Percentiles rank a stretch among this genome's conserved stretches.
phyloP scores from a whole-genome alignment of 2,113 vertebrate species.

The Rhipidura dahli region DNA sequence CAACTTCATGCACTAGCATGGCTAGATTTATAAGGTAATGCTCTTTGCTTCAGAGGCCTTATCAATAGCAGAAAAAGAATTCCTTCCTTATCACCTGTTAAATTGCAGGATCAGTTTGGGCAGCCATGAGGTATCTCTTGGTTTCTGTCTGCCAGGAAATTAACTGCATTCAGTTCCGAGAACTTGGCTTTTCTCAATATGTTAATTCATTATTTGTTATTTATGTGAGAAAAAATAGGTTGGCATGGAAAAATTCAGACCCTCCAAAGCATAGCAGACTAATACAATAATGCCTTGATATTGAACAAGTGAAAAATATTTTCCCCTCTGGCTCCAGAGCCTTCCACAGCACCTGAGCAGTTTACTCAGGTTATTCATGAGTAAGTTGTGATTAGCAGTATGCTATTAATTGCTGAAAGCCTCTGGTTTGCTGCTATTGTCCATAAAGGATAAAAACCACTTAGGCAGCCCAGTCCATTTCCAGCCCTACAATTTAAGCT shows the following conservation, averaged over 20 bases:
- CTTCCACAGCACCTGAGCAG: not conserved
- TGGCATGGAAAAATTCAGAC: not conserved
- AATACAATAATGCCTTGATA: not conserved
- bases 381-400: not conserved
- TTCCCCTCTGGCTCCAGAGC: not conserved
- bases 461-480: not conserved
- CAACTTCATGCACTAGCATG: not conserved
- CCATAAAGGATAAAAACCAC: not conserved
- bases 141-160: not conserved
- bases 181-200: not conserved
- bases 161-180: not conserved
- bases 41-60: not conserved
- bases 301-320: not conserved
- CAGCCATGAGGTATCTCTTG: not conserved
- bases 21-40: not conserved
- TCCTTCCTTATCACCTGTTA: not conserved
- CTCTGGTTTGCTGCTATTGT: not conserved
- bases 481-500: not conserved
- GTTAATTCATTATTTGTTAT: not conserved
- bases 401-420: not conserved
- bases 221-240: not conserved
- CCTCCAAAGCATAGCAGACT: not conserved
- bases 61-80: not conserved
- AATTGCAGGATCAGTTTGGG: not conserved
- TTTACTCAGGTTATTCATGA: not conserved